Percentiles rank a stretch among this genome's conserved stretches.
Conservation (phyloP, 2,888 invertebrate genomes). For the Emmelina monodactyla region DNA sequence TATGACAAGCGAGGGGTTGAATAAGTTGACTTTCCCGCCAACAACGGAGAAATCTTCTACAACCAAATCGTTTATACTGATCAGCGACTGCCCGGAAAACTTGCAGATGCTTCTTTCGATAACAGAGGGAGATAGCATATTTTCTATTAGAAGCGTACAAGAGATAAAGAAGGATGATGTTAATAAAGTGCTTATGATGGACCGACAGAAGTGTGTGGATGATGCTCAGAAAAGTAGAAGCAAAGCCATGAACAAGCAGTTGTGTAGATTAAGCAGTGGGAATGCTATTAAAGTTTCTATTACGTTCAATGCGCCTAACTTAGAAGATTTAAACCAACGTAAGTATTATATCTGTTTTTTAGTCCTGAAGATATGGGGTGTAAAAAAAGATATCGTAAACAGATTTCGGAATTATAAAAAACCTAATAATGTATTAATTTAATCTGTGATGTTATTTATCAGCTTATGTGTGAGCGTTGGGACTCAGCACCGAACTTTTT, state of each 20-base stretch:
- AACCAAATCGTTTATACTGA: constrained; percentile 37
- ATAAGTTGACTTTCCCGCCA: constrained; percentile 36
- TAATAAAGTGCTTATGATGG: constrained; percentile 34
- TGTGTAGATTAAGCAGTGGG: constrained; percentile 41
- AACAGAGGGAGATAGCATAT: constrained; percentile 32
- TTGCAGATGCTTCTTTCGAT: constrained; percentile 38
- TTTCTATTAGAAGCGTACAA: constrained; percentile 40
- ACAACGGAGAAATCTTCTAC: constrained; percentile 29
- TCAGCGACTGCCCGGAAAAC: constrained; percentile 46
- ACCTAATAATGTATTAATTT: too few species aligned
- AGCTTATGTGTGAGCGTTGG: neutral
- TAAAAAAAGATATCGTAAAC: neutral
- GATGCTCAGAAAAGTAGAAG: constrained; percentile 28
- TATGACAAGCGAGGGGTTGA: constrained; percentile 43
- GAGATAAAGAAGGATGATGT: constrained; percentile 46
- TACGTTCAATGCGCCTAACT: constrained; percentile 37
- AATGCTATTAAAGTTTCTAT: constrained; percentile 45
- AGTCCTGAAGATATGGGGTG: too few species aligned
- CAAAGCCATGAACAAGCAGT: constrained; percentile 34
- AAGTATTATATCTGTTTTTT: too few species aligned
- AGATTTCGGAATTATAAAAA: too few species aligned
- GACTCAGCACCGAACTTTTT: neutral
- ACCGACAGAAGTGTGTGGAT: constrained; percentile 27
- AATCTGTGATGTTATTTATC: neutral
- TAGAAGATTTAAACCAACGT: constrained; percentile 32